Percentiles rank a stretch among this genome's conserved stretches.
Evolutionary conservation across 2,113 vertebrate genomes (phyloP).

Genomic region (Rhynchomys soricoides): DNA sequence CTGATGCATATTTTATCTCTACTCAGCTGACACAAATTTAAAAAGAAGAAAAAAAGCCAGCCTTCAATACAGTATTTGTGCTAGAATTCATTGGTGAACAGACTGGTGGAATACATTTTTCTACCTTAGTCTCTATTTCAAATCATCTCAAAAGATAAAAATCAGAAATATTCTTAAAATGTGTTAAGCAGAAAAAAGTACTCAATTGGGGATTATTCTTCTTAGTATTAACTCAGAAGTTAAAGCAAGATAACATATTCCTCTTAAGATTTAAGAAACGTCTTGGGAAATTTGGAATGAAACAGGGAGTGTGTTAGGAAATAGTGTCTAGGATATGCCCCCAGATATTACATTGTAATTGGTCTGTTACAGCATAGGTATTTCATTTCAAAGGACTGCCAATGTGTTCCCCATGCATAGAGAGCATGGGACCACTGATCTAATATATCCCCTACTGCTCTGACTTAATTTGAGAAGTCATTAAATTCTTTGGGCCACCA

Average conservation of each 20-base stretch:
- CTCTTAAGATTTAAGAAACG: background rate
- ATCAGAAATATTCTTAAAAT: background rate
- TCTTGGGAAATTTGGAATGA: constrained; percentile 6
- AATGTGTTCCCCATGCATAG: background rate
- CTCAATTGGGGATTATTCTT: background rate
- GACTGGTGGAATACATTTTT: background rate
- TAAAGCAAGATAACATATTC: background rate
- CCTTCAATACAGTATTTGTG: constrained; percentile 57
- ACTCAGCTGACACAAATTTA: constrained; percentile 73
- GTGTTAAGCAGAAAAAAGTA: background rate
- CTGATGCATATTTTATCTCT: constrained; percentile 74
- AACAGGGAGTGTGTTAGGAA: background rate
- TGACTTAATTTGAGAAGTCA: constrained; percentile 73
- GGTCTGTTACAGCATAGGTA: background rate
- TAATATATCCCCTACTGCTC: background rate
- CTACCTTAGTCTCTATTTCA: background rate
- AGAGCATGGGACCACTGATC: background rate
- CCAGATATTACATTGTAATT: constrained; percentile 37
- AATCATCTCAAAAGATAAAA: background rate
- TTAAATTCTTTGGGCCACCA: constrained; percentile 59
- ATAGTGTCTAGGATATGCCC: background rate
- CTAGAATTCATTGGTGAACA: constrained; percentile 51
- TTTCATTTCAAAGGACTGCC: constrained; percentile 19
- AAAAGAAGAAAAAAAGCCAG: background rate
- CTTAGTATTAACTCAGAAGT: background rate